phyloP scores from a whole-genome alignment of 1,140 invertebrate genomes.

The Hyposmocoma kahamanoa region DNA sequence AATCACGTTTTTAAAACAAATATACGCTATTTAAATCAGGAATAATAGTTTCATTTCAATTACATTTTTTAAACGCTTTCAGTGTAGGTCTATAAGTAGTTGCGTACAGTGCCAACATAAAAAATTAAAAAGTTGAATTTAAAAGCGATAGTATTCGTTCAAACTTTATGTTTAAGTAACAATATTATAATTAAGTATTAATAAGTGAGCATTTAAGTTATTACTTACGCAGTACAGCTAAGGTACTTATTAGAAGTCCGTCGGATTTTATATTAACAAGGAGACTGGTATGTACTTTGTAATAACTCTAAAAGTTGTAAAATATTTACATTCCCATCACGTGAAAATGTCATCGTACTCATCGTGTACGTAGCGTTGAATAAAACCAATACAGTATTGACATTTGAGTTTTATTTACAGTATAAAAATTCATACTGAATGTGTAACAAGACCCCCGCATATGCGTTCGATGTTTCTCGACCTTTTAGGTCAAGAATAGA shows the following conservation, averaged over 20 bases:
- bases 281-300: constrained; percentile 69
- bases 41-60: too few relatives aligned
- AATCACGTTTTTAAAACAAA: too few relatives aligned
- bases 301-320: constrained; percentile 40
- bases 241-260: constrained; percentile 58
- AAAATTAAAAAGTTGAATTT: constrained; percentile 20
- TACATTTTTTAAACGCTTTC: neutral
- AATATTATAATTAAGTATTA: constrained; percentile 37
- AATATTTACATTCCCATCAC: constrained; percentile 61
- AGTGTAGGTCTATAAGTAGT: neutral
- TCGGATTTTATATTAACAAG: constrained; percentile 61
- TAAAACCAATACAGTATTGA: constrained; percentile 70
- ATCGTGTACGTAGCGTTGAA: constrained; percentile 15
- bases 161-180: constrained; percentile 40
- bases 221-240: constrained; percentile 41
- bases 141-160: constrained; percentile 45
- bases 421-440: too few relatives aligned
- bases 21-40: too few relatives aligned
- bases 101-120: too few relatives aligned
- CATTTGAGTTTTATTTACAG: constrained; percentile 49
- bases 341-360: constrained; percentile 19
- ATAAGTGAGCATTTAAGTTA: constrained; percentile 67
- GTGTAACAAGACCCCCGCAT: too few relatives aligned
- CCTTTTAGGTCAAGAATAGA: too few relatives aligned
- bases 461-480: too few relatives aligned